Base-by-base conservation (phyloP, 1,140 invertebrate species). In the Drosophila orena region DNA sequence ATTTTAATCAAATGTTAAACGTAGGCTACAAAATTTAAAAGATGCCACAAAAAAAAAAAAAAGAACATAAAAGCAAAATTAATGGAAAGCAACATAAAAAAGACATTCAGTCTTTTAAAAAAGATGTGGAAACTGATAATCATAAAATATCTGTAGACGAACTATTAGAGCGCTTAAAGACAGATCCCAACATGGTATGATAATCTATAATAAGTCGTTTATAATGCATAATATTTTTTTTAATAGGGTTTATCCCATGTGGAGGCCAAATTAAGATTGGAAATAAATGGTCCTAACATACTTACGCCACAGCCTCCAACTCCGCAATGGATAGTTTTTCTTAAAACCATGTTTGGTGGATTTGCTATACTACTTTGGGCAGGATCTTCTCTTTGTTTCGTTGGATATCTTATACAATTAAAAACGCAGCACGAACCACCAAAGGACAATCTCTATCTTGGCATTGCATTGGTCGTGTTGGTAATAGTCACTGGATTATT, bases 361-460 rank as follows among this genome's bases (percentile, higher is more conserved):
- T 40, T 40, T 3, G 38, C 38, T 3, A 15, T 40, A 40, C n/a
- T 40, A 40, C 38, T 40, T n/a, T 40, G 38, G 38, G 8, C 38
- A 40, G 38, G 38, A 15, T 7, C 38, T 8, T 40, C 15, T 15
- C 38, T 40, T 15, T 40, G 38, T 15, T 40, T 15, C 2, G 6
- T 15, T 15, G 38, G 38, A 40, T 40, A 40, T 40, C 38, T 40
- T 40, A 40, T 40, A n/a, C 38, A 40, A 15, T 40, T 40, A n/a
- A n/a, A 40, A n/a, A 40, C 38, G n/a, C 38, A 40, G 38, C 38
- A 40, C 8, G 38, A 40, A n/a, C 38, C 38, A 40, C 38, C 38
- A 15, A n/a, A 40, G 15, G 38, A 40, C 38, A 40, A 40, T 40
- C 38, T 40, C 6, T 40, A 40, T n/a, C 38, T 40, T 7, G 38